Evolutionary conservation across 2,888 invertebrate genomes (phyloP).

Genomic region (Leucophenga montana): DNA sequence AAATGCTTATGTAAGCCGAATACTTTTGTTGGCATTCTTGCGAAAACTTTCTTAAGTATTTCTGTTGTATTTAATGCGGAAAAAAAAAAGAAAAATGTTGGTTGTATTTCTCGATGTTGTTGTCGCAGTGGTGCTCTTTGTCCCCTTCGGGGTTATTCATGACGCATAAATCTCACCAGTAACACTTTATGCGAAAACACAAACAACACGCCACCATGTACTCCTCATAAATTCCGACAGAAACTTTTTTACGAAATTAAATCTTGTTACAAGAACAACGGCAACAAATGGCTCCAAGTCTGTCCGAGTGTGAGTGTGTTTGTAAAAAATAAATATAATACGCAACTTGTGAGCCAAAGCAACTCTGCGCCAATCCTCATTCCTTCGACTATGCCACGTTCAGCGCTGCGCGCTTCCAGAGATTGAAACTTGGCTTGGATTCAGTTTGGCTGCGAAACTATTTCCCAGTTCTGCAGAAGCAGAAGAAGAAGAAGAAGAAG

Average conservation of each 20-base stretch:
- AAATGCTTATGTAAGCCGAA: constrained; percentile 46
- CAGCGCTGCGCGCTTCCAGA: constrained; percentile 43
- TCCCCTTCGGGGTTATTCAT: constrained; percentile 64
- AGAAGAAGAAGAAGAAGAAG: constrained; percentile 5
- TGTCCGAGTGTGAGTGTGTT: constrained; percentile 27
- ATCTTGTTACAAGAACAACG: constrained; percentile 58
- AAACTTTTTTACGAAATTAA: constrained; percentile 69
- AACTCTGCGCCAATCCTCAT: constrained; percentile 18
- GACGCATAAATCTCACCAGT: constrained; percentile 67
- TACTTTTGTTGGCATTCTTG: constrained; percentile 46
- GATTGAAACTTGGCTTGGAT: constrained; percentile 46
- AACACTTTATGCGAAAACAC: constrained; percentile 70
- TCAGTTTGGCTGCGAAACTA: constrained; percentile 3
- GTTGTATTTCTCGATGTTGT: constrained; percentile 43
- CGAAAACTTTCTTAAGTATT: constrained; percentile 13
- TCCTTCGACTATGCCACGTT: constrained; percentile 37
- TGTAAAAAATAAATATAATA: constrained; percentile 41
- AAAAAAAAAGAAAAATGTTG: not conserved
- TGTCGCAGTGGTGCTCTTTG: constrained; percentile 37
- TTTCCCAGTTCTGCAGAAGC: constrained; percentile 27
- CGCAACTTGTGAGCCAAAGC: constrained; percentile 30
- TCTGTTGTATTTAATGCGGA: not conserved
- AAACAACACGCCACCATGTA: constrained; percentile 63
- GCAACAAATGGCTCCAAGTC: constrained; percentile 27
- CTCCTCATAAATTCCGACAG: constrained; percentile 65